Evolutionary conservation across 2,113 vertebrate species (phyloP), one percentile per base, ranked within the genome.

Genomic region (Gobiocypris rarus): DNA sequence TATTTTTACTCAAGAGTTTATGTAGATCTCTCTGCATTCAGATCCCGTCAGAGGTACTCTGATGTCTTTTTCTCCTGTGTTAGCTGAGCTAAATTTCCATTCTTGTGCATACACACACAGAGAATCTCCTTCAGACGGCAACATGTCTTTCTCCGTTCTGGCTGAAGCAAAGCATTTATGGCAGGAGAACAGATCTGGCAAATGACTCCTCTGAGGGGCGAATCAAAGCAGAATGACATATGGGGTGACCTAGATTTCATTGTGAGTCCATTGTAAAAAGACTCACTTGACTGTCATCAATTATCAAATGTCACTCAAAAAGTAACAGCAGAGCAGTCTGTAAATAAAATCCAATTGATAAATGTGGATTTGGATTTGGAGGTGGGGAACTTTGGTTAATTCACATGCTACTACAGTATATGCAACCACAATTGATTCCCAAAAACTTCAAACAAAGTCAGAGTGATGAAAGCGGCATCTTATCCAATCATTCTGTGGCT

Each of bases 211-310:
- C 34, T 19, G 48, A 75, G 75, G 45, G 43, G 11, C 17, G 82
- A 84, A 87, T 86, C 84, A 84, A 87, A 87, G 86, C 31, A 41
- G 45, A 74, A 69, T 75, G 84, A 65, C 82, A 84, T 88, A 50
- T 82, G 83, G 50, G 74, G 85, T 89, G 89, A 88, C 90, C 90
- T 75, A 86, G 80, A 90, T 92, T 88, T 81, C 0, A 82, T 59
- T 89, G 85, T 14, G 61, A 65, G 19, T 82, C 63, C 75, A 58
- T 28, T 82, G 76, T 71, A 85, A 84, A 83, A 84, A 87, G 45
- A 83, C 76, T 65, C 83, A 83, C 71, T 84, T 63, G 56, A 79
- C 83, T 71, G 52, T 69, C 78, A 85, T 84, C 67, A 75, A 69
- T 65, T 50, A 77, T 63, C 22, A 87, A 88, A 87, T 48, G 58